Percentiles rank a stretch among this genome's conserved stretches.
phyloP scores from a whole-genome alignment of 2,888 invertebrate species.

The Lithophane ornitopus region DNA sequence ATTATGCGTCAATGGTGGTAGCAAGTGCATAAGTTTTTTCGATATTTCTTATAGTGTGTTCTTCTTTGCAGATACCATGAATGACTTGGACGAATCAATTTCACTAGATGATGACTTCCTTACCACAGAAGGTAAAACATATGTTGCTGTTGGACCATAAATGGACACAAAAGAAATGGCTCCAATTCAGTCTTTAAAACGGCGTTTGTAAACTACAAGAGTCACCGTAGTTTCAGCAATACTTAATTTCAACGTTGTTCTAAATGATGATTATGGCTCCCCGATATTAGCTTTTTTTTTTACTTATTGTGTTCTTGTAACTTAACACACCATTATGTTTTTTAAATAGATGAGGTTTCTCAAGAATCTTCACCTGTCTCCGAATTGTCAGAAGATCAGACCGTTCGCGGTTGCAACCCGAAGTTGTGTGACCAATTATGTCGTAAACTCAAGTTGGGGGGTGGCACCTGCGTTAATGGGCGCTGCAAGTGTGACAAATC shows the following conservation, averaged over 20 bases:
- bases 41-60: background rate
- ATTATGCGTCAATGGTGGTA: conserved; percentile 13
- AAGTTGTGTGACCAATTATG: conserved; percentile 31
- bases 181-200: background rate
- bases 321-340: too few species aligned
- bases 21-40: conserved; percentile 3
- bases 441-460: conserved; percentile 10
- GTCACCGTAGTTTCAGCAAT: background rate
- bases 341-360: background rate
- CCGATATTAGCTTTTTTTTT: background rate
- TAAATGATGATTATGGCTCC: background rate
- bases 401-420: conserved; percentile 2
- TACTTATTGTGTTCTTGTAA: background rate
- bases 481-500: conserved; percentile 47
- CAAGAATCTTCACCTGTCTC: background rate
- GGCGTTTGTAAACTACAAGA: too few species aligned
- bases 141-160: background rate
- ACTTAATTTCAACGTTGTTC: background rate
- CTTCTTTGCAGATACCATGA: conserved; percentile 5
- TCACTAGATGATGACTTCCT: conserved; percentile 12
- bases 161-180: background rate
- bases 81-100: background rate
- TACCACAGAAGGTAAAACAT: conserved; percentile 32
- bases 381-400: background rate
- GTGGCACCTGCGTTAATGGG: conserved; percentile 39